Evolutionary conservation across 2,113 vertebrate genomes (phyloP), one percentile per base, ranked within the genome.

Genomic region (Halichoerus grypus): DNA sequence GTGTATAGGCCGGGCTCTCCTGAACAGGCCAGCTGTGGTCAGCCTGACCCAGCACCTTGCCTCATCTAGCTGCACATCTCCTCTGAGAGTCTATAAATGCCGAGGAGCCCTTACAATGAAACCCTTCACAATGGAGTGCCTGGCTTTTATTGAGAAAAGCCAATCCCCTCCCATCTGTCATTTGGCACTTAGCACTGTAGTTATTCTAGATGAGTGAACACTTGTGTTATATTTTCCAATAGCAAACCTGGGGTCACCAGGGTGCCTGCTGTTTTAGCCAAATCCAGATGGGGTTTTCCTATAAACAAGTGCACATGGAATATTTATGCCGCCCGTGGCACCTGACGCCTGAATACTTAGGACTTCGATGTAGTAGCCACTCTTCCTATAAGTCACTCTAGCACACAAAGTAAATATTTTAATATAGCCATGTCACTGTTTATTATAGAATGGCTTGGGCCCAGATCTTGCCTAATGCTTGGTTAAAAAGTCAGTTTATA

Each of bases 361-460:
- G 99, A 99, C 99, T 99, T 99, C 99, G 99, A 99, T 99, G 99
- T 99, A 99, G 99, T 99, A 99, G 99, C 99, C 99, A 99, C 99
- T 99, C 99, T 99, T 99, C 99, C 99, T 99, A 99, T 99, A 99
- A 99, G 99, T 99, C 99, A 99, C 99, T 99, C 99, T 99, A 99
- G 99, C 99, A 99, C 99, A 99, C 99, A 99, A 99, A 99, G 99
- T 99, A 99, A 99, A 99, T 99, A 99, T 99, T 99, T 99, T 99
- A 99, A 99, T 99, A 99, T 99, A 99, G 98, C 99, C 99, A 99
- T 99, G 99, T 99, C 99, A 99, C 99, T 99, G 99, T 99, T 99
- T 99, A 99, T 99, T 99, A 99, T 99, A 99, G 99, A 99, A 99
- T 99, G 99, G 99, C 99, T 99, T 99, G 99, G 98, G 98, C 99